Conservation (phyloP, 2,888 invertebrate genomes). For the Heliconius ismenius region DNA sequence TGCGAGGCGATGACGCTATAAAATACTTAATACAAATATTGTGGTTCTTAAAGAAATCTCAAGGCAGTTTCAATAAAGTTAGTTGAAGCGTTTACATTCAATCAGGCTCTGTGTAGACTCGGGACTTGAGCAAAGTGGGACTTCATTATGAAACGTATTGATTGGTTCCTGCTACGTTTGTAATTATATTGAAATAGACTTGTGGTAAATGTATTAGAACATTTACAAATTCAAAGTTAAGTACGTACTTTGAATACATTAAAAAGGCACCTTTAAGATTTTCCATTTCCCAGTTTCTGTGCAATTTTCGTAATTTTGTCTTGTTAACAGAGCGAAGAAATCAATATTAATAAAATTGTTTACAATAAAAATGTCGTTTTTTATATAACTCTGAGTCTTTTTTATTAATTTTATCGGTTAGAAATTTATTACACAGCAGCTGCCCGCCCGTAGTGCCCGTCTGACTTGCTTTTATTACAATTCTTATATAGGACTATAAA, state of each 20-base stretch:
- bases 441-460: neutral
- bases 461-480: neutral
- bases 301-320: too few relatives aligned
- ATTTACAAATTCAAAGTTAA: neutral
- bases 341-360: too few relatives aligned
- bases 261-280: too few relatives aligned
- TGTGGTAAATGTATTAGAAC: neutral
- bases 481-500: constrained; percentile 1
- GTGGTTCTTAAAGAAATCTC: neutral
- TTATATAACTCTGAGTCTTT: neutral
- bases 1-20: too few relatives aligned
- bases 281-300: too few relatives aligned
- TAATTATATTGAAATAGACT: neutral
- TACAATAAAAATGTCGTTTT: neutral
- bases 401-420: neutral
- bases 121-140: constrained; percentile 3
- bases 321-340: too few relatives aligned
- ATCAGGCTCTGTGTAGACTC: neutral
- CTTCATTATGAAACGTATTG: constrained; percentile 12
- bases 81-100: neutral
- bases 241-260: too few relatives aligned
- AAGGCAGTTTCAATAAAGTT: neutral
- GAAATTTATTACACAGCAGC: neutral
- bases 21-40: too few relatives aligned
- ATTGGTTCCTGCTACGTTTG: neutral